Evolutionary conservation across 2,113 vertebrate species (phyloP), one percentile per base, ranked within the genome.

Genomic region (Sinosuthora webbiana): DNA sequence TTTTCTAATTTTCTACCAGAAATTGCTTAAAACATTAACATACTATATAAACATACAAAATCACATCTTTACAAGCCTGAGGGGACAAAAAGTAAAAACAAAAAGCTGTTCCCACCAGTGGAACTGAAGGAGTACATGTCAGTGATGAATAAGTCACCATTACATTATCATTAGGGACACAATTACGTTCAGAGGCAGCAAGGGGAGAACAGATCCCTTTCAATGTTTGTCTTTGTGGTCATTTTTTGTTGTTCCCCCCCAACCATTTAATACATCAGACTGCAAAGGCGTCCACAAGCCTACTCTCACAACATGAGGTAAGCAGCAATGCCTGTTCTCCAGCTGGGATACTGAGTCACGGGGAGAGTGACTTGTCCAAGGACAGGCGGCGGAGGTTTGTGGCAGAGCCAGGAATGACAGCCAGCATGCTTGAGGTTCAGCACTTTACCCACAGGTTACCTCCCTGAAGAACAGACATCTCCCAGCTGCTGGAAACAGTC

Each of bases 261-360:
- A 25, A 30, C 52, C 24, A 30, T 28, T 49, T 56, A 50, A 79
- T 5, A 41, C 49, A 87, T 60, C 57, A 35, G 69, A 87, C 53
- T 37, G 57, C 57, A 87, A 73, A 87, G 79, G 49, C 45, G 0
- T 49, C 42, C 78, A 76, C 0, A 1, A 91, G 50, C 63, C 67
- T 64, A 57, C 50, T 41, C 63, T 95, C 56, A 65, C 49, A 73
- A 75, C 59, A 57, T 76, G 82, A 94, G 47, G 82, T 53, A 91
- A 93, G 75, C 45, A 85, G 59, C 87, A 89, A 39, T 64, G 53
- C 55, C 85, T 13, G 0, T 10, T 70, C 86, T 87, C 67, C 89
- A 96, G 84, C 80, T 95, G 93, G 83, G 79, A 70, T 28, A 85
- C 74, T 95, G 93, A 96, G 82, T 95, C 94, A 96, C 82, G 21